A percentile compares a stretch with the other conserved stretches of the same genome.
Conservation (phyloP, 2,797 vertebrate species). For the Spatula clypeata region DNA sequence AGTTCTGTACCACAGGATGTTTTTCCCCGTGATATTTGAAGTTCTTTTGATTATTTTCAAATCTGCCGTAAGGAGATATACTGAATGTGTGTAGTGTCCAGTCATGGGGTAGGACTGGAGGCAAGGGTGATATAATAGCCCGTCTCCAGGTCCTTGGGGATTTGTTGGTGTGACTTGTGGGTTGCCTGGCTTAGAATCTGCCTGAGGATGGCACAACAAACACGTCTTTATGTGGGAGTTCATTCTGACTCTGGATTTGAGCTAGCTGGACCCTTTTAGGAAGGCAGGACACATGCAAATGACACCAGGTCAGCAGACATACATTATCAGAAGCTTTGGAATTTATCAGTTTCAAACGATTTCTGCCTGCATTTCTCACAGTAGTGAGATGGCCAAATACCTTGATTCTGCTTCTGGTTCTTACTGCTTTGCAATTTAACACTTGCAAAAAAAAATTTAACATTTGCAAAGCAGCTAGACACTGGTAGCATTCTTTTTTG, state of each 20-base stretch:
- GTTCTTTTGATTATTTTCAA: conserved; percentile 41
- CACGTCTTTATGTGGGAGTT: not conserved
- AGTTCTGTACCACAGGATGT: conserved; percentile 10
- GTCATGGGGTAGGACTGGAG: not conserved
- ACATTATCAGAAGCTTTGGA: not conserved
- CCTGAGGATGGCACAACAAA: not conserved
- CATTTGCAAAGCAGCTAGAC: no score
- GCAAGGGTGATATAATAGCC: conserved; percentile 54
- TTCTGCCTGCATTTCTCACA: not conserved
- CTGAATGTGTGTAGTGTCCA: conserved; percentile 39
- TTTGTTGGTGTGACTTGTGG: conserved; percentile 39
- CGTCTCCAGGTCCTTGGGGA: not conserved
- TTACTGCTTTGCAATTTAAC: not conserved
- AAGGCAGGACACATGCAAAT: not conserved
- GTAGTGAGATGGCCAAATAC: not conserved
- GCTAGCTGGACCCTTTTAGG: not conserved
- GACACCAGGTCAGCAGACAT: not conserved
- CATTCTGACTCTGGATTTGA: conserved; percentile 19
- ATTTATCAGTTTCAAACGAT: not conserved
- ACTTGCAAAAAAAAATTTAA: no score
- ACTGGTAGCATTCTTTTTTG: not conserved
- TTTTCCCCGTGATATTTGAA: conserved; percentile 8
- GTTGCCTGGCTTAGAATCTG: conserved; percentile 22
- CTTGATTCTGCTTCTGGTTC: not conserved
- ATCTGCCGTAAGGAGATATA: conserved; percentile 43